Evolutionary conservation across 2,113 vertebrate species (phyloP), one percentile per base, ranked within the genome.

Genomic region (Carassius auratus): DNA sequence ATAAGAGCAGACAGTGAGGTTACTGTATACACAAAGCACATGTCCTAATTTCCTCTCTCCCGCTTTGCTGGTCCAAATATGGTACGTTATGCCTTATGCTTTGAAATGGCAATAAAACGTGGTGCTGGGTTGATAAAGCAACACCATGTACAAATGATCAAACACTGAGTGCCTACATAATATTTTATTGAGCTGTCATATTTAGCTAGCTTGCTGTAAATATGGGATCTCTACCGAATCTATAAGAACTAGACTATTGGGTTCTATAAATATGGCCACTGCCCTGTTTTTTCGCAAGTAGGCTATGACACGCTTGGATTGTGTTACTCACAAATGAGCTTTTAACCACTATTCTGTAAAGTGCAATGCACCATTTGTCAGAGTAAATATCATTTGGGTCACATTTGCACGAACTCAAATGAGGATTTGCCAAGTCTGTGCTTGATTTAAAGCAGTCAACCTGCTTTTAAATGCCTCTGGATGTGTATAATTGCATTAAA

Each of bases 31-130:
- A 88, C 89, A 83, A 45, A 88, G 88, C 61, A 26, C 91, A 85
- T 87, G 91, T 91, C 93, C 90, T 92, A 19, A 75, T 89, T 89
- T 91, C 57, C 68, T 73, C 82, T 90, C 48, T 85, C 48, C 33
- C 68, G 13, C 33, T 74, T 87, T 78, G 79, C 36, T 78, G 45
- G 77, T 42, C 1, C 8, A 62, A 55, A 88, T 45, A 26, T 13
- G 76, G 26, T 69, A 71, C 66, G 76, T 30, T 62, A 21, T 85
- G 69, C 33, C 81, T 36, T 52, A 57, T 73, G 36, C 83, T 90
- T 88, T 86, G 85, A 79, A 77, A 86, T 13, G 17, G 73, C 85
- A 86, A 86, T 90, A 75, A 87, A 92, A 85, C 38, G 12, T 50
- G 81, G 42, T 8, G 52, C 57, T 64, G 33, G 15, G 82, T 33